Base-by-base conservation (phyloP, 2,888 invertebrate species). In the Pasiphila rectangulata region DNA sequence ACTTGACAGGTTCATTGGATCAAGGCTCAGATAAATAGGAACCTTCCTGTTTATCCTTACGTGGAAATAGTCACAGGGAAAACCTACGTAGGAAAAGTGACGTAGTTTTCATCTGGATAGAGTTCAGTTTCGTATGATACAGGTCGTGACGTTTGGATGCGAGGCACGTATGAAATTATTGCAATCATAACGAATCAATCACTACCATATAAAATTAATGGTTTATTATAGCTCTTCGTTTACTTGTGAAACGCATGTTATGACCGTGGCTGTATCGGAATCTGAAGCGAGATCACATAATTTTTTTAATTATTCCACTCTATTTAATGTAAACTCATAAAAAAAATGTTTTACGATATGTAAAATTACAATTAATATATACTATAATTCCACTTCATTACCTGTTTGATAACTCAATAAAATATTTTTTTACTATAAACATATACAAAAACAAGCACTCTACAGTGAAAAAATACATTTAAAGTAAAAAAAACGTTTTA, bases 1-100 rank as follows among this genome's bases (percentile, higher is more conserved):
- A 75, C 74, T 72, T 70, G 67, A 64, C 64, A 68, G 63, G 67
- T 64, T 67, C 65, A 67, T 51, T 49, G 56, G 69, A 74, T 74
- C 72, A 75, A 75, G 75, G 76, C 56, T 69, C 51, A 16, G 43
- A 47, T 57, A 72, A 83, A 83, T 79, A 69, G 72, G 74, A 72
- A 51, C 67, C 79, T 82, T 85, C 84, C 85, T 84, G 84, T 79
- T 80, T 78, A 67, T 80, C 80, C 78, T 78, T 74, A 73, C 68
- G 58, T 63, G 61, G 67, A 59, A 67, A 63, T 57, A 72, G 69
- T 72, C 68, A 67, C 63, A 57, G 63, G 67, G 67, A 62, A 61
- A 53, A 60, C 48, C 52, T 51, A 55, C 32, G 36, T 51, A 63
- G 10, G 13, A 20, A 54, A 55, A 46, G 51, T 46, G 56, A 25